phyloP scores from a whole-genome alignment of 2,888 invertebrate genomes.

The Parnassius apollo region DNA sequence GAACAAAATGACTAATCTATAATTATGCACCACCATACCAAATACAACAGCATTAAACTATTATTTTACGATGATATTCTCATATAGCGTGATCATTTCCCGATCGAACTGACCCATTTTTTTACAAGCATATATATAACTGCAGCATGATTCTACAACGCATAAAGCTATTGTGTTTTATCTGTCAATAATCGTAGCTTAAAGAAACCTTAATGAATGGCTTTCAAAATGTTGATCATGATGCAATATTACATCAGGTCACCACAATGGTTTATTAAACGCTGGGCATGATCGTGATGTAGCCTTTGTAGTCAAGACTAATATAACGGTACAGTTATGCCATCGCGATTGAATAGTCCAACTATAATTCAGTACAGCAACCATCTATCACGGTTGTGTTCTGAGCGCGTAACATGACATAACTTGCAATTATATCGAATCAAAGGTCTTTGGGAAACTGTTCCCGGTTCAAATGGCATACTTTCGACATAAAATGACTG shows the following conservation, averaged over 20 bases:
- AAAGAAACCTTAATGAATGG: neutral
- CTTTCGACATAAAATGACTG: no score
- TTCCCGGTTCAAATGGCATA: conserved; percentile 5
- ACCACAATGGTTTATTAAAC: conserved; percentile 14
- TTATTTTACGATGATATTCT: no score
- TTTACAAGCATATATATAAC: no score
- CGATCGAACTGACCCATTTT: no score
- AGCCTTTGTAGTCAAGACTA: neutral
- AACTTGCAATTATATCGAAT: conserved; percentile 8
- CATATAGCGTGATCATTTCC: no score
- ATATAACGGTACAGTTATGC: neutral
- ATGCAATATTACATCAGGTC: neutral
- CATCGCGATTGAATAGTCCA: conserved; percentile 1
- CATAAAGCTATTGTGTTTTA: no score
- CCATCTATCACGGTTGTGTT: conserved; percentile 8
- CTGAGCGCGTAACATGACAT: neutral
- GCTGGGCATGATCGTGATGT: neutral
- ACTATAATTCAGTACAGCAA: conserved; percentile 3
- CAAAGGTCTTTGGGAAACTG: neutral
- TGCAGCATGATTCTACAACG: no score
- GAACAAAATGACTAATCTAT: no score
- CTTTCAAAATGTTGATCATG: neutral
- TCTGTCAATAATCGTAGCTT: no score
- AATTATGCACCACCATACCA: no score
- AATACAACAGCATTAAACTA: no score